Evolutionary conservation across 2,797 vertebrate species (phyloP).

Genomic region (Acrossocheilus fasciatus): DNA sequence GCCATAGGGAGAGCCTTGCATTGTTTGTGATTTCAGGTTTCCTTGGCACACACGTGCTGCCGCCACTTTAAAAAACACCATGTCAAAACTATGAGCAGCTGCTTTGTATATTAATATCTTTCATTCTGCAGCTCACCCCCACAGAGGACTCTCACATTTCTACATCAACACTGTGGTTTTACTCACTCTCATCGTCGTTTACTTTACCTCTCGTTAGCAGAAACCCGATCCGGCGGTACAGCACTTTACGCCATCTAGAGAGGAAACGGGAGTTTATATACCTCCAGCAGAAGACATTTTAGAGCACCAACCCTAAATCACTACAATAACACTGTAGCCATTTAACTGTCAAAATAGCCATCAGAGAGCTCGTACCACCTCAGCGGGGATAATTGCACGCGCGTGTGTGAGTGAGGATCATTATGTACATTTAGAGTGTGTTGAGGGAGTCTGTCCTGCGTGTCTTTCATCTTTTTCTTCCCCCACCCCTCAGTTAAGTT

Average conservation of each 20-base stretch:
- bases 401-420: slow-evolving; percentile 18
- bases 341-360: slow-evolving; percentile 55
- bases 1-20: neutral
- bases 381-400: slow-evolving; percentile 11
- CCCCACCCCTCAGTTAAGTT: neutral
- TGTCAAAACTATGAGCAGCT: neutral
- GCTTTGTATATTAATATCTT: slow-evolving; percentile 25
- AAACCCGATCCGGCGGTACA: slow-evolving; percentile 52
- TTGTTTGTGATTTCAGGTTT: neutral
- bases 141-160: slow-evolving; percentile 50
- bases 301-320: slow-evolving; percentile 31
- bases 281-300: slow-evolving; percentile 41
- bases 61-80: neutral
- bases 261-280: slow-evolving; percentile 50
- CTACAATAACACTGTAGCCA: slow-evolving; percentile 56
- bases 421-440: slow-evolving; percentile 14
- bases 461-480: slow-evolving; percentile 41
- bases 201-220: slow-evolving; percentile 60
- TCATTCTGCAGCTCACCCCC: slow-evolving; percentile 28
- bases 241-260: slow-evolving; percentile 25
- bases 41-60: neutral
- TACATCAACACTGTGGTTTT: slow-evolving; percentile 58
- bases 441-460: slow-evolving; percentile 27
- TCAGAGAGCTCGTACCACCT: slow-evolving; percentile 19
- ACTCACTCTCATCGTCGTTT: slow-evolving; percentile 43